Evolutionary conservation across 2,113 vertebrate genomes (phyloP).

Genomic region (Polypterus bichir): DNA sequence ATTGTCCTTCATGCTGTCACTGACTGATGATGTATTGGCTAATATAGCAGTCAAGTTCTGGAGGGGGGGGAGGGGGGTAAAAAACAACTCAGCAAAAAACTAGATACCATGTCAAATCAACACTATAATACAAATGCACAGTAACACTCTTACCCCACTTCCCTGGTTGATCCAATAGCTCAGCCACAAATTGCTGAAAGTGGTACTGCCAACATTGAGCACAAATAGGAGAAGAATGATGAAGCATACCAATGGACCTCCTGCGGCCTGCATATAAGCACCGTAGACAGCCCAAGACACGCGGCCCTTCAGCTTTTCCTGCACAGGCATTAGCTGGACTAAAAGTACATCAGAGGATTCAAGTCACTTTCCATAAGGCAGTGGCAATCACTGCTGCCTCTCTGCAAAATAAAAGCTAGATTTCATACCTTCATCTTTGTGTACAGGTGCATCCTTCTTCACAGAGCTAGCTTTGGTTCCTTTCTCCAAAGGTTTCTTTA

Average conservation of each 20-base stretch:
- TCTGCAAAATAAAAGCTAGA: too few species aligned
- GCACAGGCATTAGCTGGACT: conserved; percentile 66
- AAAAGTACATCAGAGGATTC: conserved; percentile 1
- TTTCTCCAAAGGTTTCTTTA: conserved; percentile 72
- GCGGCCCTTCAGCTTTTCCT: conserved; percentile 73
- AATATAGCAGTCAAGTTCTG: too few species aligned
- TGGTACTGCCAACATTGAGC: conserved; percentile 76
- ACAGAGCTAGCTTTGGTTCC: conserved; percentile 65
- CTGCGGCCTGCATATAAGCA: conserved; percentile 71
- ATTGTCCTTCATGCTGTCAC: conserved; percentile 76
- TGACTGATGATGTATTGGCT: conserved; percentile 27
- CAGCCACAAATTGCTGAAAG: conserved; percentile 90
- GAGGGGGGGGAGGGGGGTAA: too few species aligned
- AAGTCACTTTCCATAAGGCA: neutral
- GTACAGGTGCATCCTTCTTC: conserved; percentile 68
- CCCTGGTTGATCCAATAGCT: conserved; percentile 93
- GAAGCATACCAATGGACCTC: conserved; percentile 67
- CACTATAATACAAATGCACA: neutral
- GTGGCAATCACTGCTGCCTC: too few species aligned
- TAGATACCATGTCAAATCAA: too few species aligned
- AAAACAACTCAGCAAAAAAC: too few species aligned
- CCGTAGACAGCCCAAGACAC: conserved; percentile 72
- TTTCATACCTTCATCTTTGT: conserved; percentile 61
- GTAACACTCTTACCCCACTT: conserved; percentile 66
- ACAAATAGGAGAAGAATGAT: conserved; percentile 71